Evolutionary conservation across 2,113 vertebrate genomes (phyloP), one percentile per base, ranked within the genome.

Genomic region (Rana temporaria): DNA sequence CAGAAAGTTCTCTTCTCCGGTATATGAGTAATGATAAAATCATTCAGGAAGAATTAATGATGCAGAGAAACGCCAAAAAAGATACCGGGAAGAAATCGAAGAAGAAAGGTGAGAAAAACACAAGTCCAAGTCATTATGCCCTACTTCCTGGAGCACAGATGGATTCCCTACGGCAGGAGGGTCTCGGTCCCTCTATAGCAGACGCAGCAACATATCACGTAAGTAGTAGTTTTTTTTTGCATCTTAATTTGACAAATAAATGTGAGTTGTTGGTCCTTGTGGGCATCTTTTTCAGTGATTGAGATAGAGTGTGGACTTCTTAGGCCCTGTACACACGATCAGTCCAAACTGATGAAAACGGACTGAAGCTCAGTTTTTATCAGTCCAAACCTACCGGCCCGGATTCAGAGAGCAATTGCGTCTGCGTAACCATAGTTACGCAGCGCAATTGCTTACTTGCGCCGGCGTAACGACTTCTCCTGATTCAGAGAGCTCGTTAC

Each of bases 41-140:
- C 85, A 92, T 93, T 84, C 90, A 94, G 67, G 97, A 98, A 20
- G 97, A 98, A 68, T 97, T 97, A 90, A 94, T 98, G 92, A 92
- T 94, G 85, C 87, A 91, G 0, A 96, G 96, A 68, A 98, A 95
- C 84, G 96, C 96, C 88, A 96, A 96, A 89, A 95, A 95, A 67
- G 96, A 98, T 85, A 97, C 96, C 0, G 96, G 96, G 8, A 98
- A 98, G 85, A 95, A 97, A 38, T 91, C 93, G 34, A 99, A 97
- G 92, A 98, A 97, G 94, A 98, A 97, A 64, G 95, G 95, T 78
- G 97, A 99, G 86, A 98, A 98, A 90, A 95, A 94, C 32, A 95
- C 92, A 85, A 99, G 97, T 88, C 97, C 98, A 73, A 95, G 95
- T 88, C 97, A 98, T 92, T 99, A 99, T 69, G 93, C 96, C 0